These are phyloP conservation scores for Eutolmus rufibarbis DNA, from an alignment of 2,888 invertebrate species.

Conservation along the genomic window DNA sequence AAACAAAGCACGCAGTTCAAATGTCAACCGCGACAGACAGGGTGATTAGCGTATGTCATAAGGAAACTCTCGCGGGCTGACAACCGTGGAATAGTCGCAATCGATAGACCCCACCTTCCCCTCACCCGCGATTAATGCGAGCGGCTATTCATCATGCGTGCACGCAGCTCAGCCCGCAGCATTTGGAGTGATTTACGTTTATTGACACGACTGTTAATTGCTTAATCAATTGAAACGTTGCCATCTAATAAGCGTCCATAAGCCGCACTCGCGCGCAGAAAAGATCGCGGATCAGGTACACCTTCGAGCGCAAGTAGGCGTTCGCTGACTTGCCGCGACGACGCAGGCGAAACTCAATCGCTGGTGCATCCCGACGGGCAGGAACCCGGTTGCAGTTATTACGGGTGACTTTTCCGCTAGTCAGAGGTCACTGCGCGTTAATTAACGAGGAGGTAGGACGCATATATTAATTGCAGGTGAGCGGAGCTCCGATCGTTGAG, in stretches of 20 bases:
- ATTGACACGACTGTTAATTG: slow-evolving; percentile 44
- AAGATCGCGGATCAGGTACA: background rate
- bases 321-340: background rate
- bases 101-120: background rate
- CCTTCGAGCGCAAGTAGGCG: slow-evolving; percentile 11
- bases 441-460: slow-evolving; percentile 3
- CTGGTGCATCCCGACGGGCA: background rate
- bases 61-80: background rate
- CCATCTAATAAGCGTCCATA: slow-evolving; percentile 33
- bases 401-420: background rate
- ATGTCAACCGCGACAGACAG: slow-evolving; percentile 18
- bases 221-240: slow-evolving; percentile 44
- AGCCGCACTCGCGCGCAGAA: background rate
- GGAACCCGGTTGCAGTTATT: background rate
- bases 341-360: background rate
- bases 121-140: background rate
- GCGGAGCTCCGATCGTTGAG: background rate
- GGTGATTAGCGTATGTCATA: slow-evolving; percentile 35
- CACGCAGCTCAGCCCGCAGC: background rate
- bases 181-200: slow-evolving; percentile 38
- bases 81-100: slow-evolving; percentile 31
- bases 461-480: slow-evolving; percentile 14
- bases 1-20: slow-evolving; percentile 22
- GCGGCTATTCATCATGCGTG: slow-evolving; percentile 18
- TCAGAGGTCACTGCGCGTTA: slow-evolving; percentile 19